Conservation (phyloP, 64 coral and sea anemone species). For the Acropora yongei region DNA sequence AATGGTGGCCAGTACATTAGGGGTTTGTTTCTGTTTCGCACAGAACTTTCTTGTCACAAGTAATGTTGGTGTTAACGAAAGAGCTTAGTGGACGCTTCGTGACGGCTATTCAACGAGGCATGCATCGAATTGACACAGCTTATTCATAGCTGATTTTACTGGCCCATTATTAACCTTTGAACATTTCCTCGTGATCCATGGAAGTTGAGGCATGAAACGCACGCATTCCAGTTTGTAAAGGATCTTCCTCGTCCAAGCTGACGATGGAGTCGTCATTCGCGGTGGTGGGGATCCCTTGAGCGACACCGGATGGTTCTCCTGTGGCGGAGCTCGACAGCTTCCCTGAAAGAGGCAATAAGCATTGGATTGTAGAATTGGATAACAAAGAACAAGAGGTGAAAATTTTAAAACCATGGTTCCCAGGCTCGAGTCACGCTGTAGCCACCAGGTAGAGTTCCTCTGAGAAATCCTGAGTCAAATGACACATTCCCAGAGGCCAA, state of each 20-base stretch:
- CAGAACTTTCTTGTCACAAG: too few species aligned
- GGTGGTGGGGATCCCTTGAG: constrained; percentile 3
- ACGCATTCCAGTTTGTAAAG: constrained; percentile 28
- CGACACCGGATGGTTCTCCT: background rate
- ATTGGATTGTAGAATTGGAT: background rate
- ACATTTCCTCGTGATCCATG: constrained; percentile 68
- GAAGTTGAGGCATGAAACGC: constrained; percentile 56
- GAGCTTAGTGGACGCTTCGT: too few species aligned
- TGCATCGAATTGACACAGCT: too few species aligned
- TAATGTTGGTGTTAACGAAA: too few species aligned
- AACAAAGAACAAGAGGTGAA: background rate
- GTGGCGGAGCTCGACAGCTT: background rate
- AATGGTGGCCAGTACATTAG: too few species aligned
- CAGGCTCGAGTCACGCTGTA: too few species aligned
- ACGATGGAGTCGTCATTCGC: constrained; percentile 29
- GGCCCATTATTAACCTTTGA: constrained; percentile 69
- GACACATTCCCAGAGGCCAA: too few species aligned
- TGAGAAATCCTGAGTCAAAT: too few species aligned
- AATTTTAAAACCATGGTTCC: too few species aligned
- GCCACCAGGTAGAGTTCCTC: too few species aligned
- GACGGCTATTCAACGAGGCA: too few species aligned
- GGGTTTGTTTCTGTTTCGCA: too few species aligned
- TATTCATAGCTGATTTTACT: background rate
- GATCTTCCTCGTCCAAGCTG: constrained; percentile 47
- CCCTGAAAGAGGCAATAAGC: background rate